These are phyloP conservation scores for Pseudococcus jackbeardsleyi DNA, from an alignment of 2,888 invertebrate species.

Conservation along the genomic window DNA sequence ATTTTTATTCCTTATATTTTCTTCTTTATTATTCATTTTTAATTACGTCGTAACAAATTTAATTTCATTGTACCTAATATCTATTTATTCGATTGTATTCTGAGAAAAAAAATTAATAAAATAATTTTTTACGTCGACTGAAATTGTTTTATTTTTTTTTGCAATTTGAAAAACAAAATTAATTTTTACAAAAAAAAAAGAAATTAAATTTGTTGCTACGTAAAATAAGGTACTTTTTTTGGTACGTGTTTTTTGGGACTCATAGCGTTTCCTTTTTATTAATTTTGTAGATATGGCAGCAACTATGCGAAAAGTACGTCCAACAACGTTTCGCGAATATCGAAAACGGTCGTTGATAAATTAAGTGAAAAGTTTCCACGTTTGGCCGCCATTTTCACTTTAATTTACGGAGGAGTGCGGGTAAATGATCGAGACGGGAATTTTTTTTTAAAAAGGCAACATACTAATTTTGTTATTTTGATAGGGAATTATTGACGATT, in stretches of 20 bases:
- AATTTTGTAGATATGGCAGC: neutral
- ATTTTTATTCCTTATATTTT: neutral
- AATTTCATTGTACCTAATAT: conserved; percentile 8
- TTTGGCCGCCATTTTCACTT: neutral
- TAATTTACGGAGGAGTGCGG: neutral
- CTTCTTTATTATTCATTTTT: neutral
- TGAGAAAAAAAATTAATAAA: neutral
- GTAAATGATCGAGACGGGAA: neutral
- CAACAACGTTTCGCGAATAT: neutral
- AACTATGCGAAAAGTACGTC: neutral
- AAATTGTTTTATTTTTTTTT: conserved; percentile 19
- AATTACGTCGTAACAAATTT: neutral
- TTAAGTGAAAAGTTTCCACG: neutral
- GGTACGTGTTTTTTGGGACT: too few relatives aligned
- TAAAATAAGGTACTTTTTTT: neutral
- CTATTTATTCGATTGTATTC: neutral
- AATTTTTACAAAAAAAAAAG: neutral
- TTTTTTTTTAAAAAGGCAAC: neutral
- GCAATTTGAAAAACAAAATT: neutral
- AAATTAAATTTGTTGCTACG: conserved; percentile 23
- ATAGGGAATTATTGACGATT: neutral
- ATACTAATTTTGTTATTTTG: neutral
- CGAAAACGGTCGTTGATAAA: neutral
- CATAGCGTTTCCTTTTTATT: neutral
- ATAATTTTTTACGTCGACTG: neutral